Percentiles rank a stretch among this genome's conserved stretches.
Evolutionary conservation across 1,140 invertebrate genomes (phyloP).

Genomic region (Cydia splendana): DNA sequence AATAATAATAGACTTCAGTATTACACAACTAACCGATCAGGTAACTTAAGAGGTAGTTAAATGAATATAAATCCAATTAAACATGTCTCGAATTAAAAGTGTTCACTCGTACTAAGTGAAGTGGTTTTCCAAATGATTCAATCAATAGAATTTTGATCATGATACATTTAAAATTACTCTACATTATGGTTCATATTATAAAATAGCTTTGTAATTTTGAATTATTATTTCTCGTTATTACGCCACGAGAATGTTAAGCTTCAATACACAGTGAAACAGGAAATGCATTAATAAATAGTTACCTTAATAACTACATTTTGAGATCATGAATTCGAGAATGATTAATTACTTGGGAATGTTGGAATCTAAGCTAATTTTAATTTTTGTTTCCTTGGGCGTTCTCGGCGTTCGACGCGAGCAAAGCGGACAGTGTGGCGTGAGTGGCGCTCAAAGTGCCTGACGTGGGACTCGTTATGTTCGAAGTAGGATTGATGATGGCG

Average conservation of each 20-base stretch:
- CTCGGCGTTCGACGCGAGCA: constrained; percentile 68
- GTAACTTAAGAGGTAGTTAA: constrained; percentile 64
- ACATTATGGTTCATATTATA: not conserved
- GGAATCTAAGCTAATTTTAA: constrained; percentile 42
- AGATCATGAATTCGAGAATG: constrained; percentile 1
- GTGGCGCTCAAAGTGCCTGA: constrained; percentile 75
- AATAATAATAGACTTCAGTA: constrained; percentile 16
- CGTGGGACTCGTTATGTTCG: constrained; percentile 59
- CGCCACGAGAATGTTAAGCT: not conserved
- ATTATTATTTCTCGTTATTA: not conserved
- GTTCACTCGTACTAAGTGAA: not conserved
- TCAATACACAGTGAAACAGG: not conserved
- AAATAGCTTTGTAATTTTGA: constrained; percentile 1
- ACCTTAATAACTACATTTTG: constrained; percentile 11
- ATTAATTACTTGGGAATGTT: constrained; percentile 25
- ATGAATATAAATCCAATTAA: constrained; percentile 31
- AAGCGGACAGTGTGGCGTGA: constrained; percentile 74
- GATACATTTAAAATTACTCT: not conserved
- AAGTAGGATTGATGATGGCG: constrained; percentile 43
- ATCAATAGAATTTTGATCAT: not conserved
- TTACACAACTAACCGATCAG: constrained; percentile 40
- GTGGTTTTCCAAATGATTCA: not conserved
- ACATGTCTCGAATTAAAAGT: not conserved
- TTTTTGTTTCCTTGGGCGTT: constrained; percentile 64
- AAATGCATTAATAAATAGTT: constrained; percentile 6